Conservation (phyloP, 2,113 vertebrate species). For the Rhea americana region DNA sequence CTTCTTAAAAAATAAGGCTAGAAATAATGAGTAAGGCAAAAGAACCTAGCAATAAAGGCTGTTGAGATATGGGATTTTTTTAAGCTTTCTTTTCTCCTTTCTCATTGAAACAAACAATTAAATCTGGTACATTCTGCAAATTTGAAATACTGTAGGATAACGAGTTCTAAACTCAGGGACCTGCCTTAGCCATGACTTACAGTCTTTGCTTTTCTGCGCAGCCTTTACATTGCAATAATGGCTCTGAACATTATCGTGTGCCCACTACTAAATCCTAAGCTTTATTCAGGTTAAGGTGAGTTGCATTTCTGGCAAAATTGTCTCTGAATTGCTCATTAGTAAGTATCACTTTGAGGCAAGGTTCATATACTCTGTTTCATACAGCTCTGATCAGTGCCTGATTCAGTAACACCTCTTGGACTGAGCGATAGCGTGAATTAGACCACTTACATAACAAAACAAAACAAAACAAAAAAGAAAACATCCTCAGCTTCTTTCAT, state of each 20-base stretch:
- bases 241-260: neutral
- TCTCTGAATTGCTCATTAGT: neutral
- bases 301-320: neutral
- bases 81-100: neutral
- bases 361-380: neutral
- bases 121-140: neutral
- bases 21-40: neutral
- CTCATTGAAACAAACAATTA: neutral
- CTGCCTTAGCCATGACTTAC: neutral
- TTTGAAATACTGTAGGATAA: neutral
- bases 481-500: neutral
- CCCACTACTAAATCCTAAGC: neutral
- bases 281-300: neutral
- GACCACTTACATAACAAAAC: neutral
- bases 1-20: neutral
- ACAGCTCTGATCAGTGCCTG: neutral
- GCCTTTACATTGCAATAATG: neutral
- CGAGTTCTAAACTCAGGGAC: neutral
- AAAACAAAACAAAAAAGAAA: neutral
- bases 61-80: neutral
- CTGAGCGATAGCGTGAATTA: neutral
- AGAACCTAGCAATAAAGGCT: neutral
- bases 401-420: neutral
- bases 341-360: neutral
- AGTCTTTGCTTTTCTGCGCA: neutral